Base-by-base conservation (phyloP, 2,888 invertebrate species). In the Zhuqinia jingwanae region DNA sequence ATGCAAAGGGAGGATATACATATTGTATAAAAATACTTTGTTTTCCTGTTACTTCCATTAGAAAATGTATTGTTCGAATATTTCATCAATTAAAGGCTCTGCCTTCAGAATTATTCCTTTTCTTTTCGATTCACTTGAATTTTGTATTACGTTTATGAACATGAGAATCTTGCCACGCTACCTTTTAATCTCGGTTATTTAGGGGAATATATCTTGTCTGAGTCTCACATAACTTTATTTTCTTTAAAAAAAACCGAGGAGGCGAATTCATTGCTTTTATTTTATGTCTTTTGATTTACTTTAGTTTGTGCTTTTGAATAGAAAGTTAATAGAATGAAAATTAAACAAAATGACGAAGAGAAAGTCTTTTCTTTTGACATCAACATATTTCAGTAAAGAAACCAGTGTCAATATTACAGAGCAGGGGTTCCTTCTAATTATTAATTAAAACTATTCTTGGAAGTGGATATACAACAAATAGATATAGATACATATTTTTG, bases 371-470 rank as follows among this genome's bases (percentile, higher is more conserved):
- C 27, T 6, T 45, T 45, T 68, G 1, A 8, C 3, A 68, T 20
- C 68, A 20, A 15, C 30, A 27, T 42, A 36, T 15, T 25, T 70
- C 70, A 45, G 27, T 47, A 22, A 73, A 73, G 73, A 73, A 50
- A 27, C 50, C 8, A n/a, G 50, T 73, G 50, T 50, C 25, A 73
- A 50, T 47, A 70, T 70, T 20, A 70, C 1, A 70, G 73, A 36
- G 73, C 13, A 27, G 50, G 11, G 13, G 25, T 13, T 20, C 58
- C 27, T 27, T 36, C 73, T 50, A 73, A 50, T 50, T 50, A 73
- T 50, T 73, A 73, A 73, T 73, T 73, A 73, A 50, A 73, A 50
- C 47, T n/a, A 22, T 70, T 70, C 47, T 47, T 25, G 2, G 70
- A 73, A 20, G 13, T 36, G 5, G 25, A 50, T 10, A 1, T 10